A percentile compares a stretch with the other conserved stretches of the same genome.
These are phyloP conservation scores for Xyrauchen texanus DNA, from an alignment of 2,113 vertebrate species.

Conservation along the genomic window DNA sequence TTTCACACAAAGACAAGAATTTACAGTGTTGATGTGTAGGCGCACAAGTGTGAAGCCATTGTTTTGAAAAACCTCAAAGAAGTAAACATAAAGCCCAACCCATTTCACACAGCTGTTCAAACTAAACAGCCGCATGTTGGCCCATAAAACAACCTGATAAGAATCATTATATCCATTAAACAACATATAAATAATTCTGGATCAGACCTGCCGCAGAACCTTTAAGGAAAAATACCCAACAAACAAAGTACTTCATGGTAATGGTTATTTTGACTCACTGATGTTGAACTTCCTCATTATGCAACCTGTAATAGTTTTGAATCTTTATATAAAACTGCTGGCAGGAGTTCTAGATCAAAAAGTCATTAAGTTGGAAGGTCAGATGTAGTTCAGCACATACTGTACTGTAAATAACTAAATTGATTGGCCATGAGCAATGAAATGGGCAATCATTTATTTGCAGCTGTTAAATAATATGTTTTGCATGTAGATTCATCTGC, in stretches of 20 bases:
- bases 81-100: constrained; percentile 4
- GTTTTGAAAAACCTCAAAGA: background rate
- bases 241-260: background rate
- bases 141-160: too few relatives aligned
- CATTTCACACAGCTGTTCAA: constrained; percentile 10
- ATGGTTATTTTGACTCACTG: background rate
- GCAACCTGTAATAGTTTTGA: background rate
- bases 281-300: background rate
- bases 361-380: background rate
- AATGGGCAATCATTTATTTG: background rate
- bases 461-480: background rate
- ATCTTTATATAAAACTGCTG: background rate
- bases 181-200: background rate
- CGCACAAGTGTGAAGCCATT: constrained; percentile 5
- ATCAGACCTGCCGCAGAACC: background rate
- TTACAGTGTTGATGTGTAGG: constrained; percentile 27
- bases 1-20: constrained; percentile 30
- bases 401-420: background rate
- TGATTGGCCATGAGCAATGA: too few relatives aligned
- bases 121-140: background rate
- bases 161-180: too few relatives aligned
- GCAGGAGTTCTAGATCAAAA: background rate
- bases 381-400: background rate
- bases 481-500: background rate
- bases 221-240: constrained; percentile 17